phyloP scores from a whole-genome alignment of 2,113 vertebrate species.

The Tympanuchus pallidicinctus region DNA sequence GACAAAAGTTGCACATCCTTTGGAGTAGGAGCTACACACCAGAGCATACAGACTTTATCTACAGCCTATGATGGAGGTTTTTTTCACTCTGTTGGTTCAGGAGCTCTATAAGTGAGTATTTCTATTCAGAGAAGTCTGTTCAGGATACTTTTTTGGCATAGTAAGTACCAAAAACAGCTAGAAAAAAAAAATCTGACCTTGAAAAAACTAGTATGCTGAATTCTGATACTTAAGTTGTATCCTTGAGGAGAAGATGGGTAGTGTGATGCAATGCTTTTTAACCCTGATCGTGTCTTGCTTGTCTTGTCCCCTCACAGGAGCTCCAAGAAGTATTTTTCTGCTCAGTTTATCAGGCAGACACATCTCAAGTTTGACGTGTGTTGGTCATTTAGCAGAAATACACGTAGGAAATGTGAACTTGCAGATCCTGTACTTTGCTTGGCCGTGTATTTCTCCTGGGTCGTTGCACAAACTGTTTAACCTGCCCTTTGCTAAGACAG shows the following conservation, averaged over 20 bases:
- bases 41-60: neutral
- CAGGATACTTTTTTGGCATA: neutral
- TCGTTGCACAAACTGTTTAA: too few relatives aligned
- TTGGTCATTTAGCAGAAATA: neutral
- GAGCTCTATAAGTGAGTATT: neutral
- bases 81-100: neutral
- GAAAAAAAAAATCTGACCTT: neutral
- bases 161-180: neutral
- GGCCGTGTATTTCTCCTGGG: rapidly evolving
- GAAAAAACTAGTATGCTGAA: neutral
- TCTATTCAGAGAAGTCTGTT: neutral
- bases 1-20: neutral
- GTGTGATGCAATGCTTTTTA: neutral
- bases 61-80: neutral
- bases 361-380: neutral
- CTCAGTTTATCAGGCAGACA: neutral
- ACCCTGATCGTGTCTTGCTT: neutral
- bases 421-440: neutral
- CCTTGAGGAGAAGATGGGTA: neutral
- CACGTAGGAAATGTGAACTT: neutral
- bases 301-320: neutral
- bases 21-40: neutral
- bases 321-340: neutral
- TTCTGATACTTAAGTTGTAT: neutral
- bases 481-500: neutral